phyloP scores from a whole-genome alignment of 2,113 vertebrate genomes.

The Otus sunia region DNA sequence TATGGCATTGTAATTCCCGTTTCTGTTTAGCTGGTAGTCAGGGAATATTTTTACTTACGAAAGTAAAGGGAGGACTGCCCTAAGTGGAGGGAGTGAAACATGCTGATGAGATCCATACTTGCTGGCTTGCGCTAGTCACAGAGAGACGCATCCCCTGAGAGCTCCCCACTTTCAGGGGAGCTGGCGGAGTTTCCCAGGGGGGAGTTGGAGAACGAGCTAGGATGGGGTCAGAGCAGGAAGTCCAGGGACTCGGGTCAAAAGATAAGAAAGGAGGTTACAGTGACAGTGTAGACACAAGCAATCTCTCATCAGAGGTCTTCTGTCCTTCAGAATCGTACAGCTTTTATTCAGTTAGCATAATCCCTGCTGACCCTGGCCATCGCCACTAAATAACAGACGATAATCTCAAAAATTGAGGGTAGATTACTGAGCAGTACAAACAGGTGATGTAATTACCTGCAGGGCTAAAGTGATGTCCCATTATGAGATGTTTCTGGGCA shows the following conservation, averaged over 20 bases:
- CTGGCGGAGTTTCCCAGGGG: neutral
- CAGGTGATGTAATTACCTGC: neutral
- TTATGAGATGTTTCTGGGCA: neutral
- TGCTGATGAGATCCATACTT: neutral
- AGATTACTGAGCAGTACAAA: neutral
- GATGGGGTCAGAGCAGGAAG: neutral
- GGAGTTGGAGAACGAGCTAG: fast-evolving
- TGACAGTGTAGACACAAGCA: neutral
- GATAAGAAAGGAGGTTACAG: neutral
- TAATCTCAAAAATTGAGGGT: neutral
- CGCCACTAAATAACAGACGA: neutral
- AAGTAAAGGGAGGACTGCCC: neutral
- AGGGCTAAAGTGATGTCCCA: neutral
- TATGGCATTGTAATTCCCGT: neutral
- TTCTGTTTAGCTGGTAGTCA: neutral
- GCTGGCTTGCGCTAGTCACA: neutral
- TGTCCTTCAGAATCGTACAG: neutral
- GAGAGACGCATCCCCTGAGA: neutral
- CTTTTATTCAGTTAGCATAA: neutral
- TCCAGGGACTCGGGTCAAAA: neutral
- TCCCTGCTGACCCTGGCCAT: neutral
- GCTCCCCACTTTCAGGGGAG: neutral
- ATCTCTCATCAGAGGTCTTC: neutral
- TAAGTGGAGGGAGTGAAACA: neutral
- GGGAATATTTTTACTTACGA: neutral